These are phyloP conservation scores for Tetrax tetrax DNA, from an alignment of 2,113 vertebrate genomes.

Conservation along the genomic window DNA sequence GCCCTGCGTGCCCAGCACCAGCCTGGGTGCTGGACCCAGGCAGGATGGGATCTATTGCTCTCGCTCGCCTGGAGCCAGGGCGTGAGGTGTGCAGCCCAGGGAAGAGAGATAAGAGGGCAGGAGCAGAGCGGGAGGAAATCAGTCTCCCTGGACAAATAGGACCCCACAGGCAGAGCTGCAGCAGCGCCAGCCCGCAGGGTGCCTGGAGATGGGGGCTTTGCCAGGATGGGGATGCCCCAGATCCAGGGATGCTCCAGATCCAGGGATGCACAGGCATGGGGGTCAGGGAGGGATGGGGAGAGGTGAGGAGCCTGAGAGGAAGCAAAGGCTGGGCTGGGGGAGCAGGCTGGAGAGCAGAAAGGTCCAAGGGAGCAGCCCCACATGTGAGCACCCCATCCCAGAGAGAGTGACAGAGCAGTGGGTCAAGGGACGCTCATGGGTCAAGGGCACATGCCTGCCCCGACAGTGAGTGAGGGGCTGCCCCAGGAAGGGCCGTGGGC, in stretches of 20 bases:
- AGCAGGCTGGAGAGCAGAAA: not conserved
- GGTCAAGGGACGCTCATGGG: rapidly evolving
- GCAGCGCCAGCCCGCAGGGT: not conserved
- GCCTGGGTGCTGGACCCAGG: not conserved
- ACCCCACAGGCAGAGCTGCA: not conserved
- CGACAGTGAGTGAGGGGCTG: not conserved
- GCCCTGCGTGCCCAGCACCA: not conserved
- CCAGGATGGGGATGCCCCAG: not conserved
- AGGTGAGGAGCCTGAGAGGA: not conserved
- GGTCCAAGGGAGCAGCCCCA: not conserved
- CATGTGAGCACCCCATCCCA: rapidly evolving
- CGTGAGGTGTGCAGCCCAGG: not conserved
- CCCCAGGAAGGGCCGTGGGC: not conserved
- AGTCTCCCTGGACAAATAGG: not conserved
- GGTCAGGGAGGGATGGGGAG: not conserved
- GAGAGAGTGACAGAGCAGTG: not conserved
- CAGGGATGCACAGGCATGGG: not conserved
- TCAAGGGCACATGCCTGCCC: rapidly evolving
- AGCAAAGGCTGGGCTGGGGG: not conserved
- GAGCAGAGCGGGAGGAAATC: not conserved
- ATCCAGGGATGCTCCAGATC: not conserved
- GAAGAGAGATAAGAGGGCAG: constrained; percentile 10
- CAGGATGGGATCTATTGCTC: not conserved
- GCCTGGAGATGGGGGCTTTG: not conserved
- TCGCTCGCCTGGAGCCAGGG: rapidly evolving